Percentiles rank a stretch among this genome's conserved stretches.
These are phyloP conservation scores for Eublepharis macularius DNA, from an alignment of 2,113 vertebrate genomes.

Conservation along the genomic window DNA sequence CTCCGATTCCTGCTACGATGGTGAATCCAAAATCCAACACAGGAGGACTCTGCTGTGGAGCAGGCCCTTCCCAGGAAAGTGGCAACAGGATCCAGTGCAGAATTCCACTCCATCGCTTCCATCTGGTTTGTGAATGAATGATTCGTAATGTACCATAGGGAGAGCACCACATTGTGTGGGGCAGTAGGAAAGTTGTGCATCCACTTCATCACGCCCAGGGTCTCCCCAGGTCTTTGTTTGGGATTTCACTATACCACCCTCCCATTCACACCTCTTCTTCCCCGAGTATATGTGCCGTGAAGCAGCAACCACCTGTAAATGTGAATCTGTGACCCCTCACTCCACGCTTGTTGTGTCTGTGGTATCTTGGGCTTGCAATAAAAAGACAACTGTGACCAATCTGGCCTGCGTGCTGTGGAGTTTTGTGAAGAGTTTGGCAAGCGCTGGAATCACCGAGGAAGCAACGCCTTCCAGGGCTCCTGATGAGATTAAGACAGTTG, in stretches of 20 bases:
- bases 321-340: slow-evolving; percentile 23
- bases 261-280: not conserved
- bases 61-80: not conserved
- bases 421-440: not conserved
- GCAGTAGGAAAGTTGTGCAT: not conserved
- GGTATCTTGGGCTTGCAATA: slow-evolving; percentile 48
- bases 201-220: slow-evolving; percentile 3
- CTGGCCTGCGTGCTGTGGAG: not conserved
- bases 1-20: slow-evolving; percentile 10
- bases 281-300: not conserved
- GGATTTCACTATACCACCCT: slow-evolving; percentile 16
- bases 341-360: slow-evolving; percentile 33
- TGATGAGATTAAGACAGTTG: no score
- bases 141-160: not conserved
- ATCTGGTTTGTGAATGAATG: not conserved
- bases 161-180: not conserved
- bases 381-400: slow-evolving; percentile 43
- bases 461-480: no score
- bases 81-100: not conserved
- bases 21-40: not conserved
- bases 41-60: not conserved
- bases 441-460: not conserved
- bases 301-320: slow-evolving; percentile 27
- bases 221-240: not conserved
- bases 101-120: not conserved